Evolutionary conservation across 2,888 invertebrate genomes (phyloP), one percentile per base, ranked within the genome.

Genomic region (Platerodrilus igneus): DNA sequence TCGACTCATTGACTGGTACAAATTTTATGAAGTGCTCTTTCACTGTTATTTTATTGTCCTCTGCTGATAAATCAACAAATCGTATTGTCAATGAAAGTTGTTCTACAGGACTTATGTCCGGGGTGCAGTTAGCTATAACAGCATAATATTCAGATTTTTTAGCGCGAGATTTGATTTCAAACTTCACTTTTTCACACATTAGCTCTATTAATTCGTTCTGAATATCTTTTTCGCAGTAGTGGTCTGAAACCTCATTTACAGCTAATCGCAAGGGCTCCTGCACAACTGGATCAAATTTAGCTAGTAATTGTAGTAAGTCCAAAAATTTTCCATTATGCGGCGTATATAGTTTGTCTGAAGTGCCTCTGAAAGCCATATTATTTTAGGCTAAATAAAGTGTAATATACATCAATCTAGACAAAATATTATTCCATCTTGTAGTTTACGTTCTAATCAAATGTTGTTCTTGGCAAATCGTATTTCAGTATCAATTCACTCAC

Each of bases 191-290:
- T n/a, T n/a, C n/a, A n/a, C n/a, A n/a, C n/a, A n/a, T n/a, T n/a
- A n/a, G n/a, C n/a, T n/a, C n/a, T n/a, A n/a, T 59, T 49, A 58
- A 48, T 51, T 62, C 55, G 50, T 60, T 60, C 56, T 59, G 58
- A 46, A 59, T 59, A 32, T 49, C 9, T 23, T 50, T 48, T 41
- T 51, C 57, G 29, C 53, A 56, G 46, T 63, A 63, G 50, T 60
- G 60, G 44, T 53, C 53, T 26, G 48, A 46, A 48, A 54, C 40
- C 44, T 53, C 50, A 44, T 45, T 49, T 32, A 52, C 39, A 52
- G 50, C 52, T 46, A 54, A 49, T 48, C 45, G 47, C 41, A 58
- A 47, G 46, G 59, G 56, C 47, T 59, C 54, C 44, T 57, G 35
- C 56, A 59, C 57, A 32, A 60, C 49, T 35, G 49, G 53, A 56